Base-by-base conservation (phyloP, 2,888 invertebrate species). In the Minunthozetes semirufus region DNA sequence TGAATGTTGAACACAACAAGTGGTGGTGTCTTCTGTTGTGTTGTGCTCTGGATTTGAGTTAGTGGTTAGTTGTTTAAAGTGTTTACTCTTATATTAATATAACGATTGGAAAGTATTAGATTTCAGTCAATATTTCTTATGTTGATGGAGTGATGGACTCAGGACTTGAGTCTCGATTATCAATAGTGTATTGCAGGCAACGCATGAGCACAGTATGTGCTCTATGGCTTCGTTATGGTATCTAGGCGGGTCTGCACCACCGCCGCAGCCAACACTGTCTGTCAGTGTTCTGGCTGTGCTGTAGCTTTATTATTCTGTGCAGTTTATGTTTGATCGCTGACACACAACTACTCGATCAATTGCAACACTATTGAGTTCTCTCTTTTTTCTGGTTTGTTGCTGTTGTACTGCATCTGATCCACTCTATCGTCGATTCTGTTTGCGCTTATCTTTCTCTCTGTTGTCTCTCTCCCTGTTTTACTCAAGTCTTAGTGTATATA, bases 181-280 rank as follows among this genome's bases (percentile, higher is more conserved):
- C 17, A 53, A 9, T 53, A 53, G n/a, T 11, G n/a, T 59, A 59
- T 6, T 5, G 5, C 13, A 22, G 4, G 22, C 13, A 63, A 63
- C 63, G 63, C 63, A 63, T 63, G 63, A 17, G 63, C 63, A 63
- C 33, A 13, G n/a, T 11, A 13, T 13, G 29, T 63, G 63, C 17
- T 63, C 5, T 25, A n/a, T 50, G 50, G 50, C 50, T 50, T 56
- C 22, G 56, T 13, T 9, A 56, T 63, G 63, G 33, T 63, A 17
- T 63, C 63, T 63, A 63, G 63, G 63, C 63, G 63, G 63, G 63
- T 63, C 63, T 63, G 63, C 63, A 63, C 33, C 29, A 33, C 9
- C 6, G 33, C 63, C 63, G 29, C 29, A 3, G 63, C 63, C 63
- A n/a, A 27, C 63, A 63, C 4, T 56, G 13, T 1, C 56, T 46